phyloP scores from a whole-genome alignment of 1,140 invertebrate genomes.

The Scaptomyza graminum region DNA sequence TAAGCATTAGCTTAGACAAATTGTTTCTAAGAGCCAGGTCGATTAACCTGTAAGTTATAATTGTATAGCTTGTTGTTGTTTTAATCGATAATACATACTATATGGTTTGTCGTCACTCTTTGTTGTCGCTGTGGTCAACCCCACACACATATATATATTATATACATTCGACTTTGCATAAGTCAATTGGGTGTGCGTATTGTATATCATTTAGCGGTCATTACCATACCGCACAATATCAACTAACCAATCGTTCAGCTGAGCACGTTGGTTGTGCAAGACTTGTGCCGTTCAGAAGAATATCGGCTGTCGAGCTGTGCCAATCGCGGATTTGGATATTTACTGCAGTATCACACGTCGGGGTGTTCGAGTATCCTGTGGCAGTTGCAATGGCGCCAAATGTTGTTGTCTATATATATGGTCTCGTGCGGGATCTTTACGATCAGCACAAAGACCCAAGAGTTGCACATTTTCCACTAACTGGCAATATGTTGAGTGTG shows the following conservation, averaged over 20 bases:
- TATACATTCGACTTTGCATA: constrained; percentile 31
- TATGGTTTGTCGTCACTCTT: constrained; percentile 1
- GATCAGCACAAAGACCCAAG: constrained; percentile 71
- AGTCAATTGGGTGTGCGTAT: constrained; percentile 49
- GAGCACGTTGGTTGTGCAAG: constrained; percentile 5
- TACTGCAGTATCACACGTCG: background rate
- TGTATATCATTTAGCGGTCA: constrained; percentile 67
- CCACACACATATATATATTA: background rate
- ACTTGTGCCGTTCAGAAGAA: constrained; percentile 42
- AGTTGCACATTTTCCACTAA: constrained; percentile 66
- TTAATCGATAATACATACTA: background rate
- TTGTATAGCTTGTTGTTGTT: background rate
- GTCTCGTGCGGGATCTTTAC: constrained; percentile 53
- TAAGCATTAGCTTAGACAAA: background rate
- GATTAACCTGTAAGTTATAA: background rate
- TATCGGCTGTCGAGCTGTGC: constrained; percentile 39
- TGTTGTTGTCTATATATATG: constrained; percentile 47
- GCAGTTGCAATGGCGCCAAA: constrained; percentile 55
- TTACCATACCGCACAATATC: constrained; percentile 55
- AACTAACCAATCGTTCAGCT: background rate
- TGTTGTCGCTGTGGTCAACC: background rate
- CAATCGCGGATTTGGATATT: constrained; percentile 11
- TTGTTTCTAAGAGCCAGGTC: background rate
- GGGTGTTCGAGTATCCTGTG: constrained; percentile 8
- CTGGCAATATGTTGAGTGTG: constrained; percentile 85